These are phyloP conservation scores for Dendronephthya gigantea DNA, from an alignment of 64 coral and sea anemone species.

Conservation along the genomic window DNA sequence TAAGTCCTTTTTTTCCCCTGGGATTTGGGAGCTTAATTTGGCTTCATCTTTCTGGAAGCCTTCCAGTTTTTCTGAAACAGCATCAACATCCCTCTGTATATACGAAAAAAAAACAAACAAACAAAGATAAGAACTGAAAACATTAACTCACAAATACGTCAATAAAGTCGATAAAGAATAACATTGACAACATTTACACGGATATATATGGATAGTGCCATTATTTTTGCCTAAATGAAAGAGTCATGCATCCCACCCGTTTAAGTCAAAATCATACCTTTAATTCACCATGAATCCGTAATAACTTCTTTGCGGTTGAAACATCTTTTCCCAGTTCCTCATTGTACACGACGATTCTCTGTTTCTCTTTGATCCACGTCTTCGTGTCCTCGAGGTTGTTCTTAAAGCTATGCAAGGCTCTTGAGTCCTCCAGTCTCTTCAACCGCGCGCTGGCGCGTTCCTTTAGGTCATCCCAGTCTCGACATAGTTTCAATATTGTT, in stretches of 20 bases:
- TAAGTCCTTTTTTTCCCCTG: neutral
- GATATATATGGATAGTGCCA: too few relatives aligned
- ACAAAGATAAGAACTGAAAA: too few relatives aligned
- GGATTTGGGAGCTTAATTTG: neutral
- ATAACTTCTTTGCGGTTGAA: slow-evolving; percentile 64
- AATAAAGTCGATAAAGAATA: too few relatives aligned
- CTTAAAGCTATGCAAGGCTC: slow-evolving; percentile 64
- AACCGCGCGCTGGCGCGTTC: slow-evolving; percentile 59
- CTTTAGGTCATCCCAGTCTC: slow-evolving; percentile 70
- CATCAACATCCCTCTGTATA: neutral
- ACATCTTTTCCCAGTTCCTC: slow-evolving; percentile 69
- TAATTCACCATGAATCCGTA: slow-evolving; percentile 76
- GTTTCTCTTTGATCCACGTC: slow-evolving; percentile 89
- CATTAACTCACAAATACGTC: neutral
- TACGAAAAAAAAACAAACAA: neutral
- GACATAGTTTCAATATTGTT: slow-evolving; percentile 57
- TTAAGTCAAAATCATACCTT: slow-evolving; percentile 51
- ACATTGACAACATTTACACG: too few relatives aligned
- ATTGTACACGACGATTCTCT: slow-evolving; percentile 48
- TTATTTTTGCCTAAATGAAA: too few relatives aligned
- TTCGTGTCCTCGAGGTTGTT: slow-evolving; percentile 73
- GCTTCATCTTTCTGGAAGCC: neutral
- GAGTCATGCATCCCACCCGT: too few relatives aligned
- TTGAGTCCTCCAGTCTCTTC: slow-evolving; percentile 50
- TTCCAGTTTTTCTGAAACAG: neutral